Base-by-base conservation (phyloP, 2,888 invertebrate species). In the Chydorus sphaericus region DNA sequence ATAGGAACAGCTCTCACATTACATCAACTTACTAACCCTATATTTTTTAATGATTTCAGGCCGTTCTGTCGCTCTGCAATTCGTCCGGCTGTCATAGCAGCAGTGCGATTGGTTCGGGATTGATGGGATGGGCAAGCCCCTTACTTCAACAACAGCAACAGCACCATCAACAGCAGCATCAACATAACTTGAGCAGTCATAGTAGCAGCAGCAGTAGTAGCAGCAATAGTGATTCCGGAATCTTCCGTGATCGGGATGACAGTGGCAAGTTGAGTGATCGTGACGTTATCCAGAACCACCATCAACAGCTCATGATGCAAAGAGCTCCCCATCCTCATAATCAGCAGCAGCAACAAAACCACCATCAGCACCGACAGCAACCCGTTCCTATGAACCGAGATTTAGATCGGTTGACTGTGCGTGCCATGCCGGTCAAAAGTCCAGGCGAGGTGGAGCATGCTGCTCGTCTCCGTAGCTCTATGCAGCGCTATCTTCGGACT, bases 161-260 rank as follows among this genome's bases (percentile, higher is more conserved):
- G 36, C 51, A 51, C 20, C 52, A 52, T 8, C 88, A 52, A 36
- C 50, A 50, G 30, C 50, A 50, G 29, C 88, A 88, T 62, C 52
- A 52, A 20, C 55, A 55, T 33, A 55, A 49, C 48, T 36, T 49
- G 23, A 36, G 38, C 29, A 37, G 37, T 11, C 37, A 53, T 18
- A 37, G 37, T 11, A 55, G 54, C 14, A 36, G 30, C 18, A 56
- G 56, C 51, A 56, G 53, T 20, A 57, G 48, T 20, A 91, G 90
- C 0, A 91, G 90, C 63, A 93, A 92, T 68, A 91, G 91, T 57
- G 94, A 94, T 68, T 93, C 92, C 2, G 93, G 94, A 0, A 91
- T 94, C 59, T 92, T 92, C 65, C 81, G 89, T 61, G 91, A 91
- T 64, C 81, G 89, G 61, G 90, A 92, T 64, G 80, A 84, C 10